Evolutionary conservation across 2,113 vertebrate genomes (phyloP).

Genomic region (Neotragus moschatus): DNA sequence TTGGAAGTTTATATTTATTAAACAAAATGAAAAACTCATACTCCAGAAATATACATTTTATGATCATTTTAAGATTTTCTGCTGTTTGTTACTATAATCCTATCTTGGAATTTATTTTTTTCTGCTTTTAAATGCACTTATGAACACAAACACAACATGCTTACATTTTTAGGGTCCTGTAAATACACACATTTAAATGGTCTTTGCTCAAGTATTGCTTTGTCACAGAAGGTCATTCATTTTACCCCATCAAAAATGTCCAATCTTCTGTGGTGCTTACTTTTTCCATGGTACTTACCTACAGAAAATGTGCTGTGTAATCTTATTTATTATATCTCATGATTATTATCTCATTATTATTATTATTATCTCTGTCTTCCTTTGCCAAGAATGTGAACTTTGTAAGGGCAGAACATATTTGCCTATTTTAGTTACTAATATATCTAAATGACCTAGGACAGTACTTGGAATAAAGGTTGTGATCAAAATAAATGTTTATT

Average conservation of each 20-base stretch:
- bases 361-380: no score
- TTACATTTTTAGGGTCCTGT: neutral
- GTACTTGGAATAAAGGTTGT: neutral
- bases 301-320: neutral
- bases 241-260: neutral
- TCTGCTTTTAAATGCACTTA: conserved; percentile 12
- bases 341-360: no score
- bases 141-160: neutral
- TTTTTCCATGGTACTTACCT: neutral
- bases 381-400: neutral
- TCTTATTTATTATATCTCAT: conserved; percentile 19
- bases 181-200: neutral
- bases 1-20: conserved; percentile 1
- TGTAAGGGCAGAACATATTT: neutral
- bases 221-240: neutral
- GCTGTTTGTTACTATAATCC: neutral
- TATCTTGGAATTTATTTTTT: neutral
- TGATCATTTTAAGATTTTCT: conserved; percentile 23
- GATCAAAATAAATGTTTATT: neutral
- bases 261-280: neutral
- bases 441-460: neutral
- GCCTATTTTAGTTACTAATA: neutral
- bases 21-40: conserved; percentile 6
- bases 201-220: neutral
- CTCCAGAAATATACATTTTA: neutral